Conservation (phyloP, 1,140 invertebrate species). For the Homalodisca vitripennis region DNA sequence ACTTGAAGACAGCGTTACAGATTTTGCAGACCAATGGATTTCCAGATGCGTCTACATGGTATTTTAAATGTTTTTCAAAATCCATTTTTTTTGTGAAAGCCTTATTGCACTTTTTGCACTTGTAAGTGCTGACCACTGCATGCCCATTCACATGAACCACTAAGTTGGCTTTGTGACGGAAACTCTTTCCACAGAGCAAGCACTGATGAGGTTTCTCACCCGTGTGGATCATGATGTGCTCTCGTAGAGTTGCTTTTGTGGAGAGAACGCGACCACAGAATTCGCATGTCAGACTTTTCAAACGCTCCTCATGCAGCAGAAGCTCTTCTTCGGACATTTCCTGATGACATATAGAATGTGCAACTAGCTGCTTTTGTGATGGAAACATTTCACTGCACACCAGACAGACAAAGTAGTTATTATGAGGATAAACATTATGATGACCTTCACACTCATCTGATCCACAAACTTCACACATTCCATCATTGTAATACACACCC, state of each 20-base stretch:
- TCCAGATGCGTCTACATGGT: conserved; percentile 9
- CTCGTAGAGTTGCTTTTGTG: conserved; percentile 46
- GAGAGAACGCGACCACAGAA: conserved; percentile 51
- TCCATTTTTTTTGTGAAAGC: conserved; percentile 23
- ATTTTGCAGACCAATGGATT: conserved; percentile 21
- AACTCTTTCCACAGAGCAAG: conserved; percentile 54
- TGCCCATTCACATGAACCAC: conserved; percentile 34
- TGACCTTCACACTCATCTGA: conserved; percentile 28
- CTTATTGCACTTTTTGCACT: conserved; percentile 24
- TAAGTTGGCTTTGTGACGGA: conserved; percentile 38
- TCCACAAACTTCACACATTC: conserved; percentile 12
- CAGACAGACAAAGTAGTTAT: conserved; percentile 25
- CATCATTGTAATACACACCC: conserved; percentile 6
- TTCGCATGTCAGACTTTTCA: conserved; percentile 44
- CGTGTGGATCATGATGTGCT: conserved; percentile 58
- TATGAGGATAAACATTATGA: neutral
- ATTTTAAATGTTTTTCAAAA: conserved; percentile 20
- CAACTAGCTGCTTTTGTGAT: conserved; percentile 27
- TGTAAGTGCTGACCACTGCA: conserved; percentile 29
- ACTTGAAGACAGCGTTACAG: conserved; percentile 23
- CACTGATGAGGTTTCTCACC: conserved; percentile 61
- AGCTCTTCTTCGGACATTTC: conserved; percentile 10
- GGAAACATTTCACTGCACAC: conserved; percentile 33
- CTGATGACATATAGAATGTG: neutral
- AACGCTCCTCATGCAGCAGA: conserved; percentile 18